phyloP scores from a whole-genome alignment of 2,888 invertebrate species.

The Chalcis sispes region DNA sequence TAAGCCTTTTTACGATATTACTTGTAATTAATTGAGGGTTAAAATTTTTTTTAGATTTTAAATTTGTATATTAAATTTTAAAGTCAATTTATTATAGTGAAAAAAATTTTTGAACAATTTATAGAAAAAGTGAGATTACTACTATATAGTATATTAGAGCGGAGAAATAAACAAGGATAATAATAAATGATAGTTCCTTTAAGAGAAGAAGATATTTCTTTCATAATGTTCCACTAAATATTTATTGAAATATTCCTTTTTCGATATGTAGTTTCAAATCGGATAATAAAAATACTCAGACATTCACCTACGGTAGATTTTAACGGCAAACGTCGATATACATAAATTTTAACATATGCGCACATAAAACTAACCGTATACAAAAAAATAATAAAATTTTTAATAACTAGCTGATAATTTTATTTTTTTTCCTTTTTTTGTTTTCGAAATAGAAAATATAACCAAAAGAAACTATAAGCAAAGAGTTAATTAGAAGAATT shows the following conservation, averaged over 20 bases:
- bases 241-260: not conserved
- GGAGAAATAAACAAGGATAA: not conserved
- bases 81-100: too few relatives aligned
- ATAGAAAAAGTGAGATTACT: not conserved
- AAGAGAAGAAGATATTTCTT: not conserved
- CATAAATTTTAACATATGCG: not conserved
- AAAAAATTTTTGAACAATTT: slow-evolving; percentile 14
- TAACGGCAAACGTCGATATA: not conserved
- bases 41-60: too few relatives aligned
- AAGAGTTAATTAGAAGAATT: slow-evolving; percentile 5
- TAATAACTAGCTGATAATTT: slow-evolving; percentile 27
- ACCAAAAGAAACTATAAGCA: too few relatives aligned
- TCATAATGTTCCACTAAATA: not conserved
- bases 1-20: too few relatives aligned
- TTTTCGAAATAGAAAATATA: too few relatives aligned
- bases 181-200: slow-evolving; percentile 44
- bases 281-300: not conserved
- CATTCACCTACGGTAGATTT: not conserved
- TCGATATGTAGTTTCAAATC: not conserved
- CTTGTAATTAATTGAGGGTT: too few relatives aligned
- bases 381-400: not conserved
- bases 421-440: too few relatives aligned
- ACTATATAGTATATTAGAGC: not conserved
- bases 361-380: slow-evolving; percentile 10
- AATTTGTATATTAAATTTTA: too few relatives aligned